Conservation (phyloP, 2,888 invertebrate species). For the Megastigmus dorsalis region DNA sequence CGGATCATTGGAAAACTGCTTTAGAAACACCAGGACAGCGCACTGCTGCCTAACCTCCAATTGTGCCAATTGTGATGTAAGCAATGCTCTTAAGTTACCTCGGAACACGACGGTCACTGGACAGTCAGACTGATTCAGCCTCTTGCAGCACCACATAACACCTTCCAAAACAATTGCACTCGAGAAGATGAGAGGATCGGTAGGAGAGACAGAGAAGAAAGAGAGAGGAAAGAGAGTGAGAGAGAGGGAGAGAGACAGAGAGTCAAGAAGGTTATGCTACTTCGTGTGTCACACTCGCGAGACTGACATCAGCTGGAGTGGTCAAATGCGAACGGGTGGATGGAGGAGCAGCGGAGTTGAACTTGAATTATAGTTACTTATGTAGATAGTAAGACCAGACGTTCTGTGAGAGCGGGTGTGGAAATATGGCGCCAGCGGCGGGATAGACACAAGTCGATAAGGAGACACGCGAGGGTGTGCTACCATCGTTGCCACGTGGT, state of each 20-base stretch:
- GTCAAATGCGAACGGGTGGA: not conserved
- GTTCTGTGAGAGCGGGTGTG: not conserved
- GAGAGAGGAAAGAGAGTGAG: too few relatives aligned
- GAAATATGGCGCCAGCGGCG: slow-evolving; percentile 14
- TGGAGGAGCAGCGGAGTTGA: not conserved
- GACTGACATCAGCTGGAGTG: not conserved
- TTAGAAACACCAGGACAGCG: too few relatives aligned
- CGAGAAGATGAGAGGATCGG: too few relatives aligned
- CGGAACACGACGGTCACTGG: slow-evolving; percentile 26
- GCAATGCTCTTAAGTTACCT: slow-evolving; percentile 29
- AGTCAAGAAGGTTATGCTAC: slow-evolving; percentile 27
- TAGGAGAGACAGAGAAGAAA: not conserved
- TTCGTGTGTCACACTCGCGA: not conserved
- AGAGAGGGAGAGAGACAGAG: too few relatives aligned
- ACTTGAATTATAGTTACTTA: slow-evolving; percentile 23
- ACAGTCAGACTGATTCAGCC: slow-evolving; percentile 24
- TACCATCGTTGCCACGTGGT: slow-evolving; percentile 35
- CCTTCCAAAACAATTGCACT: not conserved
- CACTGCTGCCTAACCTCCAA: too few relatives aligned
- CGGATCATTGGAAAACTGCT: too few relatives aligned
- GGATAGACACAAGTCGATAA: slow-evolving; percentile 12
- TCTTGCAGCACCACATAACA: slow-evolving; percentile 41
- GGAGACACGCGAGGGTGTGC: not conserved
- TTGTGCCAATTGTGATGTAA: too few relatives aligned
- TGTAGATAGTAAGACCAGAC: too few relatives aligned